A percentile compares a stretch with the other conserved stretches of the same genome.
These are phyloP conservation scores for Pipistrellus pipistrellus DNA, from an alignment of 2,797 vertebrate genomes.

Conservation along the genomic window DNA sequence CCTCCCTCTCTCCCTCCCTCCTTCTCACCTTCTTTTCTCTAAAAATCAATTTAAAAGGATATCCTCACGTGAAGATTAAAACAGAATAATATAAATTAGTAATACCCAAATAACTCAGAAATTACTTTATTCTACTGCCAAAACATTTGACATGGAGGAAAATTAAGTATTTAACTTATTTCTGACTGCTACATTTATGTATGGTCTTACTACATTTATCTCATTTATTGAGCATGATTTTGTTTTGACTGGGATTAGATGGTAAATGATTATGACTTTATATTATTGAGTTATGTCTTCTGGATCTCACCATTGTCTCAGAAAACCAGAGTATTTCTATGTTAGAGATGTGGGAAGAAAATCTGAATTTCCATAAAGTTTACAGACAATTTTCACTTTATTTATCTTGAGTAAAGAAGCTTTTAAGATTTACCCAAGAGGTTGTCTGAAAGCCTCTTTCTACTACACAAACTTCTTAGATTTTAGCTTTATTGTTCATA, in stretches of 20 bases:
- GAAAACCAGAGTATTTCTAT: conserved; percentile 46
- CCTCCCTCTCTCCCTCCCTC: rapidly evolving
- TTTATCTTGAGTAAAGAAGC: background rate
- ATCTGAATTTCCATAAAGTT: background rate
- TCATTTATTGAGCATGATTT: conserved; percentile 6
- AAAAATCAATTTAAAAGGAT: background rate
- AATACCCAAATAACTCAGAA: conserved; percentile 37
- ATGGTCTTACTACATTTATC: background rate
- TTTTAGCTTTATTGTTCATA: background rate
- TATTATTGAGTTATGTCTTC: background rate
- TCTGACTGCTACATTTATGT: background rate
- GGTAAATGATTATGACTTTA: conserved; percentile 26
- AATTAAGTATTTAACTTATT: background rate
- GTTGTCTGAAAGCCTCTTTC: background rate
- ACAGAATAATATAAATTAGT: conserved; percentile 1
- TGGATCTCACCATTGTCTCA: background rate
- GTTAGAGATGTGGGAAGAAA: background rate
- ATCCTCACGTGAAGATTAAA: background rate
- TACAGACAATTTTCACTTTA: background rate
- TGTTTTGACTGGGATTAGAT: conserved; percentile 22
- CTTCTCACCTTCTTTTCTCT: background rate
- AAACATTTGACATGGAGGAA: background rate
- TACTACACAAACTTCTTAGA: background rate
- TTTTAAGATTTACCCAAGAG: conserved; percentile 1
- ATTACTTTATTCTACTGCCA: background rate